Evolutionary conservation across 2,797 vertebrate species (phyloP).

Genomic region (Tapera naevia): DNA sequence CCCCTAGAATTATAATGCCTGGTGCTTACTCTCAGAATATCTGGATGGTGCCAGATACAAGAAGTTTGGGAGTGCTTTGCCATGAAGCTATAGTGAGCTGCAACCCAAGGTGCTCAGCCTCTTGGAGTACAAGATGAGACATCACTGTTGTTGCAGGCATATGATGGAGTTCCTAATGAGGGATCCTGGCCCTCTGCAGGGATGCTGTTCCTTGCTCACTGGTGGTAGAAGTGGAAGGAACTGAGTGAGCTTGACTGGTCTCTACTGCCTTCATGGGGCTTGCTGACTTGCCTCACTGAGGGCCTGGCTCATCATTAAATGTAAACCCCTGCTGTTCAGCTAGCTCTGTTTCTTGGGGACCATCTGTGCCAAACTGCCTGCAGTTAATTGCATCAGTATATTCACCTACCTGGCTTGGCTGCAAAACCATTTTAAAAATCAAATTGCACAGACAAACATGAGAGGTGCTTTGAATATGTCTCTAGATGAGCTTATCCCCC

Average conservation of each 20-base stretch:
- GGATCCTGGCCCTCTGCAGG: background rate
- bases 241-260: background rate
- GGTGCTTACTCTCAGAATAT: background rate
- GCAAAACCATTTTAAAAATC: background rate
- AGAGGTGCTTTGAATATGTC: background rate
- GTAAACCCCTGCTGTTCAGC: slow-evolving; percentile 16
- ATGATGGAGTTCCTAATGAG: background rate
- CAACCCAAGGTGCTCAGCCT: background rate
- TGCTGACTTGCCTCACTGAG: background rate
- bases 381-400: background rate
- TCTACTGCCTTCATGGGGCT: background rate
- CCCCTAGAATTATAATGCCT: background rate
- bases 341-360: slow-evolving; percentile 4
- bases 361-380: slow-evolving; percentile 54
- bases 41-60: background rate
- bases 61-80: background rate
- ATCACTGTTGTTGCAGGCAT: background rate
- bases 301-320: slow-evolving; percentile 53
- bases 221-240: background rate
- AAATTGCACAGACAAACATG: background rate
- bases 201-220: background rate
- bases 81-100: background rate
- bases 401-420: slow-evolving; percentile 18
- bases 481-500: background rate
- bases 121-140: background rate